Percentiles rank a stretch among this genome's conserved stretches.
Conservation (phyloP, 1,140 invertebrate genomes). For the Caligus rogercresseyi region DNA sequence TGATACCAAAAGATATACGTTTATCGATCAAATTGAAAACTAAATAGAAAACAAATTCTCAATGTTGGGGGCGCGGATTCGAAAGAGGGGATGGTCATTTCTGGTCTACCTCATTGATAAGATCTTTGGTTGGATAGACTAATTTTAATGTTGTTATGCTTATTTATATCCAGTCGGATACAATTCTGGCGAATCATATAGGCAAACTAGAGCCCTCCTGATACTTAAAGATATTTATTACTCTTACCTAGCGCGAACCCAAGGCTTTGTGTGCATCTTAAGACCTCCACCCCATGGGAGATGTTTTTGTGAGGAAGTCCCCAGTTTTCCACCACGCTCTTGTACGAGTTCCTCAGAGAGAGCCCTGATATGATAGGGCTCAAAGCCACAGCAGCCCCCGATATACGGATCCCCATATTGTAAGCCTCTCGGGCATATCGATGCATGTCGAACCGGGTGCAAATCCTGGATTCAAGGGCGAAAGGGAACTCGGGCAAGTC, state of each 20-base stretch:
- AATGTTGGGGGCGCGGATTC: too few relatives aligned
- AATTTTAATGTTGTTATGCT: too few relatives aligned
- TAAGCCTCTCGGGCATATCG: conserved; percentile 30
- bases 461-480: conserved; percentile 31
- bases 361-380: conserved; percentile 32
- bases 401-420: conserved; percentile 32
- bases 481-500: conserved; percentile 34
- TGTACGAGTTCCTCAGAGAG: conserved; percentile 29
- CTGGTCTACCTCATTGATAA: too few relatives aligned
- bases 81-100: too few relatives aligned
- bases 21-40: too few relatives aligned
- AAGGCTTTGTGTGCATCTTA: conserved; percentile 31
- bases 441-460: conserved; percentile 32
- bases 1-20: too few relatives aligned
- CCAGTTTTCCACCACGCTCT: conserved; percentile 26
- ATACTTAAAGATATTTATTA: conserved; percentile 20
- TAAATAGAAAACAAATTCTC: too few relatives aligned
- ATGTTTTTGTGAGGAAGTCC: conserved; percentile 29
- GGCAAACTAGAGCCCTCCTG: not conserved
- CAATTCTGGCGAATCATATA: too few relatives aligned
- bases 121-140: too few relatives aligned
- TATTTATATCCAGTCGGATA: too few relatives aligned
- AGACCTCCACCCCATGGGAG: conserved; percentile 30
- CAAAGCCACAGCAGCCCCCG: conserved; percentile 31
- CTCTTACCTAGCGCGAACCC: conserved; percentile 29